Conservation (phyloP, 2,888 invertebrate species). For the Parapristionchus giblindavisi region DNA sequence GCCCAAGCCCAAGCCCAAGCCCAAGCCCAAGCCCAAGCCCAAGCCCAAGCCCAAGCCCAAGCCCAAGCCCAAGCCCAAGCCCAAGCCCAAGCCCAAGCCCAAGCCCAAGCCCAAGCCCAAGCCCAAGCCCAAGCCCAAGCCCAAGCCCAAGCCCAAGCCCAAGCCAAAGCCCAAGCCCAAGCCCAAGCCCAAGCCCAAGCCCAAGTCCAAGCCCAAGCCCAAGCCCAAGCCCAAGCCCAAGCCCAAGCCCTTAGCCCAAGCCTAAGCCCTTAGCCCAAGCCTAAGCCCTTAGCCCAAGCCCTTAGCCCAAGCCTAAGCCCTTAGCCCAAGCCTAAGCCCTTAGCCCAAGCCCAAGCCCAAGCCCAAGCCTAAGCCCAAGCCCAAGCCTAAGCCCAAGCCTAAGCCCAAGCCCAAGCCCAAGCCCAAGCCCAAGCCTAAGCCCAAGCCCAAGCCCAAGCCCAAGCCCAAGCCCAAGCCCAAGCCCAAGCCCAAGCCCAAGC, state of each 20-base stretch:
- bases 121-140: constrained; percentile 44
- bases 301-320: too few relatives aligned
- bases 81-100: constrained; percentile 42
- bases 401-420: constrained; percentile 39
- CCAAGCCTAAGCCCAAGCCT: constrained; percentile 46
- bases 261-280: too few relatives aligned
- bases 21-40: constrained; percentile 45
- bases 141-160: constrained; percentile 39
- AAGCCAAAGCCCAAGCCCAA: constrained; percentile 42
- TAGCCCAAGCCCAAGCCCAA: too few relatives aligned
- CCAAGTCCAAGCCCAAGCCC: constrained; percentile 41
- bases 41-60: constrained; percentile 49
- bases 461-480: constrained; percentile 43
- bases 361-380: too few relatives aligned
- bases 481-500: constrained; percentile 23
- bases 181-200: constrained; percentile 44
- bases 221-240: constrained; percentile 37
- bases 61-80: constrained; percentile 49
- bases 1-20: constrained; percentile 40
- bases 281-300: too few relatives aligned
- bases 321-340: too few relatives aligned
- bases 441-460: constrained; percentile 38
- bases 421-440: constrained; percentile 43
- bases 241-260: too few relatives aligned
- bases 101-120: constrained; percentile 44